Evolutionary conservation across 2,888 invertebrate genomes (phyloP).

Genomic region (Orchestes rusci): DNA sequence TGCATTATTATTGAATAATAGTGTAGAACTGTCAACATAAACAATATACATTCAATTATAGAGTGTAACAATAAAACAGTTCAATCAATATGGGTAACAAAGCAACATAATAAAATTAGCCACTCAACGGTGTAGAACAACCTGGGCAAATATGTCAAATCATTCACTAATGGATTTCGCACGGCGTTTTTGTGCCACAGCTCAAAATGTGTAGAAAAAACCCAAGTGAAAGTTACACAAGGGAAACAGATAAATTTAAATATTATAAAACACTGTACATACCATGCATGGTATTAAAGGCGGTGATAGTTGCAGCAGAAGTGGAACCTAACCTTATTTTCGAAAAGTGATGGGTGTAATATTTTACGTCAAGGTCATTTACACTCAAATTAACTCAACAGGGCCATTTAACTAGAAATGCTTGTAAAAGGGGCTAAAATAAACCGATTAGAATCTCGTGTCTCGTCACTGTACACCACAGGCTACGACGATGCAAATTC

Average conservation of each 20-base stretch:
- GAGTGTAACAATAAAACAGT: too few species aligned
- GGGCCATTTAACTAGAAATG: constrained; percentile 20
- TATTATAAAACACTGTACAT: constrained; percentile 34
- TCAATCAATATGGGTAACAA: too few species aligned
- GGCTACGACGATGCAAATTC: constrained; percentile 4
- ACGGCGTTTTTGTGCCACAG: constrained; percentile 6
- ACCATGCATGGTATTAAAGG: constrained; percentile 42
- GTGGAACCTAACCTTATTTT: constrained; percentile 43
- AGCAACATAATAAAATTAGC: too few species aligned
- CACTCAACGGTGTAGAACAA: too few species aligned
- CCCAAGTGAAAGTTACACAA: constrained; percentile 25
- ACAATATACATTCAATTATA: too few species aligned
- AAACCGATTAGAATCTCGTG: constrained; percentile 5
- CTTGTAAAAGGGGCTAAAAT: constrained; percentile 7
- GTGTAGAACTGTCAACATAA: too few species aligned
- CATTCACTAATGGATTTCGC: constrained; percentile 17
- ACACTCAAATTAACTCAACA: constrained; percentile 28
- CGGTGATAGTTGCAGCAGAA: constrained; percentile 39
- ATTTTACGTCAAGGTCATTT: constrained; percentile 43
- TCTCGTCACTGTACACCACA: too few species aligned
- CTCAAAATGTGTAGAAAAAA: constrained; percentile 15
- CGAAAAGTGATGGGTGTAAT: constrained; percentile 43
- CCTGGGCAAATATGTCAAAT: constrained; percentile 25
- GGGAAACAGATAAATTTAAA: constrained; percentile 24
- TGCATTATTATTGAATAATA: too few species aligned